phyloP scores from a whole-genome alignment of 1,140 invertebrate genomes.

The Gonatopus flavifemur region DNA sequence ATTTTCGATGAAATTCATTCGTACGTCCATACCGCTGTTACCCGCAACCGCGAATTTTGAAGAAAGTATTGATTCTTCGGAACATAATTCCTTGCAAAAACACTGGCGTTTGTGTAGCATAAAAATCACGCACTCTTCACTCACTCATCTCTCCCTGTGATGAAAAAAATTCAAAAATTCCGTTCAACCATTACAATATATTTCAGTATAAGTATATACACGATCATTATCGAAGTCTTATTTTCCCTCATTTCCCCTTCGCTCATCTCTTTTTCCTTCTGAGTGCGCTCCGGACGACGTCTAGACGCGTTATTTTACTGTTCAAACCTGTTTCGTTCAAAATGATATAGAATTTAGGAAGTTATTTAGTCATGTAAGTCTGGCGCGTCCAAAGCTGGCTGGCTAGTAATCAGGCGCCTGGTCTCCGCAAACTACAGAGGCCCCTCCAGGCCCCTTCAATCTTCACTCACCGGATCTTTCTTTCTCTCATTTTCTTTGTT shows the following conservation, averaged over 20 bases:
- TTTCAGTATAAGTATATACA: too few species aligned
- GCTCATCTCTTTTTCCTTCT: constrained; percentile 10
- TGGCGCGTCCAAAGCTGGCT: constrained; percentile 33
- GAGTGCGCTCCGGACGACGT: constrained; percentile 23
- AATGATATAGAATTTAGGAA: constrained; percentile 43
- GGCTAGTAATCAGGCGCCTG: constrained; percentile 39
- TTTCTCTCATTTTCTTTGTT: constrained; percentile 12
- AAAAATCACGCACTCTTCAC: too few species aligned
- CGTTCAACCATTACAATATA: too few species aligned
- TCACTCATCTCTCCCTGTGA: too few species aligned
- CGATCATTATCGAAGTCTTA: too few species aligned
- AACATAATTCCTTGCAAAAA: too few species aligned
- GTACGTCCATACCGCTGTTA: too few species aligned
- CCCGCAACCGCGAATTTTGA: too few species aligned
- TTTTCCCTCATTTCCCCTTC: constrained; percentile 2
- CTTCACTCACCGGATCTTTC: background rate
- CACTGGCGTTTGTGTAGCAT: too few species aligned
- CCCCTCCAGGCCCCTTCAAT: background rate
- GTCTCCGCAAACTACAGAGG: constrained; percentile 27
- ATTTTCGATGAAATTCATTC: too few species aligned
- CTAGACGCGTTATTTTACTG: constrained; percentile 37
- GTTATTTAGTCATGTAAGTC: constrained; percentile 41
- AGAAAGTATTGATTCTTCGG: too few species aligned
- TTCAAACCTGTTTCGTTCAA: constrained; percentile 18
- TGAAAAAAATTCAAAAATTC: too few species aligned